Evolutionary conservation across 2,888 invertebrate species (phyloP), one percentile per base, ranked within the genome.

Genomic region (Mycalesis mineus): DNA sequence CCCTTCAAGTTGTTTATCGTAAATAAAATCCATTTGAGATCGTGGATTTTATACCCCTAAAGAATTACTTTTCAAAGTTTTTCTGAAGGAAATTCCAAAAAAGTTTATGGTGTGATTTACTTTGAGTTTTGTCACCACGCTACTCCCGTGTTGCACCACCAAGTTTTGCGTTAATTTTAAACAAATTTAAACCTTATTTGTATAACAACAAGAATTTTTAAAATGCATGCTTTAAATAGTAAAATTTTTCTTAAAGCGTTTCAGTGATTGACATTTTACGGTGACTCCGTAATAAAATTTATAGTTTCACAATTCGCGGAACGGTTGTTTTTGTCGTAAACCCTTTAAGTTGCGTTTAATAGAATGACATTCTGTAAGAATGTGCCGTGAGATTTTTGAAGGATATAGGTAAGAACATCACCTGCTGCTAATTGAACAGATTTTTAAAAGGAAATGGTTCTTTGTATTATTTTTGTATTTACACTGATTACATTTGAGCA

Each of bases 221-320:
- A 56, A 2, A 37, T 31, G 45, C 29, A 52, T 11, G 8, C 0
- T 2, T 60, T 52, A 64, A 39, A 28, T 67, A 64, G 68, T 68
- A 55, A 39, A 65, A 63, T 22, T 49, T 59, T 67, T 66, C 61
- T 61, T 67, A 65, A 68, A 69, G 72, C 74, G 75, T 73, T 70
- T 68, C 68, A 69, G 66, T 82, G 85, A 82, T 82, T 80, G 81
- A 84, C 82, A 66, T 79, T 84, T 84, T 81, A 83, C 70, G 78
- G 73, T 66, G 65, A 70, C 65, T 72, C 72, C 74, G 73, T 73
- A 77, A 76, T 71, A 71, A 74, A 79, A 81, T 85, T 85, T 87
- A 86, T 82, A 77, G 73, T 71, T 65, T 71, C 60, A 69, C 68
- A 81, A 83, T 88, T 88, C 88, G 83, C 84, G 71, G 87, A 87